A percentile compares a stretch with the other conserved stretches of the same genome.
phyloP scores from a whole-genome alignment of 2,113 vertebrate genomes.

The Scolopax mira region DNA sequence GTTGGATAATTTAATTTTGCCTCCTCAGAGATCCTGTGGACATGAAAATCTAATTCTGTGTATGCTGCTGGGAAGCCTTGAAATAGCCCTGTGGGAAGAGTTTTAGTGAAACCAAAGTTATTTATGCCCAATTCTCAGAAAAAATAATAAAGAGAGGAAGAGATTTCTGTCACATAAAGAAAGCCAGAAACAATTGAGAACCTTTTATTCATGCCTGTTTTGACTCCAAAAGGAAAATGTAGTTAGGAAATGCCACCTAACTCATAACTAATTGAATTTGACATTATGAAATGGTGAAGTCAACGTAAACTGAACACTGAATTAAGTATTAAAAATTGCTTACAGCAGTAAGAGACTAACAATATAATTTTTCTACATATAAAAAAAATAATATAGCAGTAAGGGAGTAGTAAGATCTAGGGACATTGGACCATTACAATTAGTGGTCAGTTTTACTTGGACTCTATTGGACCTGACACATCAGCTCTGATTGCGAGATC shows the following conservation, averaged over 20 bases:
- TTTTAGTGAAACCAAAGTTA: slow-evolving; percentile 17
- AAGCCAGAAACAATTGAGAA: neutral
- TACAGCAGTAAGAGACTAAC: neutral
- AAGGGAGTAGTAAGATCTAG: neutral
- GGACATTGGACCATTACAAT: neutral
- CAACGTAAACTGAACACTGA: neutral
- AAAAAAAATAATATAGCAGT: neutral
- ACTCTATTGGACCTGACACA: neutral
- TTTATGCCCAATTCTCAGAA: slow-evolving; percentile 11
- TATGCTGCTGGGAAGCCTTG: slow-evolving; percentile 26
- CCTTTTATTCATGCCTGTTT: neutral
- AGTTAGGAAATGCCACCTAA: neutral
- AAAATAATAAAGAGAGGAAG: neutral
- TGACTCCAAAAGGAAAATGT: neutral
- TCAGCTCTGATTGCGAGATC: neutral
- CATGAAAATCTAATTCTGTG: slow-evolving; percentile 49
- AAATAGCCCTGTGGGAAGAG: slow-evolving; percentile 21
- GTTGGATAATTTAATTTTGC: slow-evolving; percentile 44
- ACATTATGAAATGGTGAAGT: neutral
- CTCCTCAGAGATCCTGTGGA: slow-evolving; percentile 14
- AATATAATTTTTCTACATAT: neutral
- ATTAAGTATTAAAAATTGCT: neutral
- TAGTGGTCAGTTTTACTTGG: neutral
- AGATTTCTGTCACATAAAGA: neutral
- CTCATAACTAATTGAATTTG: neutral